Base-by-base conservation (phyloP, 2,888 invertebrate species). In the Tetramorium bicarinatum region DNA sequence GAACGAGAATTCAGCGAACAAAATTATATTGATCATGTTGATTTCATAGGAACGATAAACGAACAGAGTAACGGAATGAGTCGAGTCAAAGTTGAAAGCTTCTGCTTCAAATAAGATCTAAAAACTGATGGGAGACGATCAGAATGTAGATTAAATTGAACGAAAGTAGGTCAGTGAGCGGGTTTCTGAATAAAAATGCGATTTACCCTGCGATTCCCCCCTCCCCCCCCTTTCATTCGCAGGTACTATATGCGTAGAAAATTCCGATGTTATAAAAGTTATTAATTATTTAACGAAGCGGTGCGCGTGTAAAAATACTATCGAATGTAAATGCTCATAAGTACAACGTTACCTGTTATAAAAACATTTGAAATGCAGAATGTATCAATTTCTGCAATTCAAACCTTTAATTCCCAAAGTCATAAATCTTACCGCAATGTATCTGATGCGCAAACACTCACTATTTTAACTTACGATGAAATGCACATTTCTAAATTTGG, bases 121-220 rank as follows among this genome's bases (percentile, higher is more conserved):
- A 71, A 47, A 71, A 71, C 25, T 72, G 56, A 71, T 54, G 71
- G 56, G 38, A 25, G 29, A 49, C 38, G 56, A 44, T 9, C 59
- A 59, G 66, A 71, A 64, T 56, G 56, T 34, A 15, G 71, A 44
- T 79, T 71, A 79, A 79, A 79, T 56, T 47, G 59, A 47, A 25
- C 72, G 21, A 79, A 79, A 79, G 59, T 79, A 56, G 72, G 79
- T 79, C 71, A 71, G 71, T 25, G 56, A 59, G 49, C 21, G 56
- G 18, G 76, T 52, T 77, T 54, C 54, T 54, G n/a, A 44, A 56
- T 71, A 79, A 79, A 71, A 79, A 71, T 79, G 47, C 56, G 25
- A 79, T 59, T 79, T 18, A 47, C 47, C 13, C 47, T 44, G 47
- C 47, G 15, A 79, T 56, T 34, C 29, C 4, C 29, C 4, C 29